Base-by-base conservation (phyloP, 2,113 vertebrate species). In the Microtus richardsoni region DNA sequence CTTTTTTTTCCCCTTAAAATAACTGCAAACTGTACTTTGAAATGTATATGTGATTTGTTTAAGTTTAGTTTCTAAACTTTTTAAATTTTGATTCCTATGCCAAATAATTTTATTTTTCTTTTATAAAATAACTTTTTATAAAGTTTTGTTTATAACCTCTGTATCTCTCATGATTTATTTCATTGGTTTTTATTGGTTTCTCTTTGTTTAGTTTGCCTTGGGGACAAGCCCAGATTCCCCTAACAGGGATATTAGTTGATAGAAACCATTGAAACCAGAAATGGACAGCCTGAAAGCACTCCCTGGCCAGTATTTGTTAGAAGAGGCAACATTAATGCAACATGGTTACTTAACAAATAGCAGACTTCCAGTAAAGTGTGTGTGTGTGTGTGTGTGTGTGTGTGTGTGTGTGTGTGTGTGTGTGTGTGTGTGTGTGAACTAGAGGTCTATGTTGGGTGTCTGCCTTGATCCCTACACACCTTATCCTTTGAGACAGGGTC, bases 201-300 rank as follows among this genome's bases (percentile, higher is more conserved):
- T 83, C 24, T 82, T 89, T 88, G 30, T 95, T 94, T 66, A 74
- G 14, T 84, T 95, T 96, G 52, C 36, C 41, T 83, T 84, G 64
- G 33, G 58, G 74, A 11, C 87, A 96, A 95, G 94, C 75, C 77
- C 89, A 93, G 79, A 84, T 95, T 93, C 44, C 49, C 24, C 28
- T 84, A 71, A 91, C 8, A 94, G 26, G 58, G 39, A 88, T 91
- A 70, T 44, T 21, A 73, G 80, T 82, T 92, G 77, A 93, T 70
- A 87, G 88, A 86, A 96, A 97, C 64, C 68, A 75, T 95, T 74
- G 96, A 87, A 95, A 64, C 47, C 3, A 9, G 62, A 92, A 96
- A 39, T 86, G 54, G 19, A 75, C 58, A 86, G 78, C 13, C 41
- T 60, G 36, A 91, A 91, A 96, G 71, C 64, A 85, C 36, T 78